Conservation (phyloP, 2,797 vertebrate species). For the Protonibea diacanthus region DNA sequence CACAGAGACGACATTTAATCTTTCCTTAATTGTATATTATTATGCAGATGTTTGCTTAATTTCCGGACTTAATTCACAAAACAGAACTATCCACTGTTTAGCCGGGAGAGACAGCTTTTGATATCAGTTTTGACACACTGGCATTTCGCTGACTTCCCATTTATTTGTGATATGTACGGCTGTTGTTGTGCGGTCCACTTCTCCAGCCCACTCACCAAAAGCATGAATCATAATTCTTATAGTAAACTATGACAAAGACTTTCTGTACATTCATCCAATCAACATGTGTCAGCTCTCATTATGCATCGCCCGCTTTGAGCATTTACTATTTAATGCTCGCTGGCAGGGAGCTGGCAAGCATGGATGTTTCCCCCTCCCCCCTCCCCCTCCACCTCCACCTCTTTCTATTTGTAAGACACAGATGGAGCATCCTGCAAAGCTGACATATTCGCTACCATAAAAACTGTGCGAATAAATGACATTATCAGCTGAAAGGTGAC, state of each 20-base stretch:
- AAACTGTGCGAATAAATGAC: conserved; percentile 22
- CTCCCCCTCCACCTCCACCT: too few relatives aligned
- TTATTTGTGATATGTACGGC: conserved; percentile 39
- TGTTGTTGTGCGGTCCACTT: conserved; percentile 39
- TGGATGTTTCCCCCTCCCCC: conserved; percentile 18
- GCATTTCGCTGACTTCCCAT: conserved; percentile 37
- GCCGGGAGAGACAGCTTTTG: conserved; percentile 30
- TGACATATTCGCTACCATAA: conserved; percentile 2
- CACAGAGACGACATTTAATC: background rate
- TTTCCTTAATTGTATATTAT: conserved; percentile 6
- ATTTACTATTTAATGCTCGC: conserved; percentile 22
- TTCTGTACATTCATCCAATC: conserved; percentile 53
- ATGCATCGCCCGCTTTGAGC: conserved; percentile 32
- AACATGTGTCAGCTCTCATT: conserved; percentile 50
- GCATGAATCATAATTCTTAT: conserved; percentile 59
- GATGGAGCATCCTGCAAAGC: conserved; percentile 18
- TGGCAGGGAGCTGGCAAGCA: conserved; percentile 25
- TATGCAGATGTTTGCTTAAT: conserved; percentile 26
- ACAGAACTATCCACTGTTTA: conserved; percentile 32
- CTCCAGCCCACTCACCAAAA: conserved; percentile 45
- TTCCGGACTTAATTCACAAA: conserved; percentile 20
- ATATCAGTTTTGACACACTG: conserved; percentile 52
- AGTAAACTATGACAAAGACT: conserved; percentile 67
- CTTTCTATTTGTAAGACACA: conserved; percentile 27
- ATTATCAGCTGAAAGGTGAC: conserved; percentile 43